Percentiles rank a stretch among this genome's conserved stretches.
phyloP scores from a whole-genome alignment of 2,888 invertebrate genomes.

The Listrodromus nycthemerus region DNA sequence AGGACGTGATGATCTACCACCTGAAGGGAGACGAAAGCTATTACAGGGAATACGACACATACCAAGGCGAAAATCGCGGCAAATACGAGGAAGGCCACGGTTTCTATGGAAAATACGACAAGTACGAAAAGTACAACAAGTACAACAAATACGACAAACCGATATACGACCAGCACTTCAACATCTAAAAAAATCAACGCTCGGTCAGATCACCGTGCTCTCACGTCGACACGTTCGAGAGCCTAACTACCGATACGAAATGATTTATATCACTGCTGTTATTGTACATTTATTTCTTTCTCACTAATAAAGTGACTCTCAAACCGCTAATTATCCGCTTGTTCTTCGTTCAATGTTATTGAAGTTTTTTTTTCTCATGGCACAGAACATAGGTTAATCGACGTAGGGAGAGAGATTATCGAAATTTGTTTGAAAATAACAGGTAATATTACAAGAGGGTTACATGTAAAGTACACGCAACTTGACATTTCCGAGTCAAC shows the following conservation, averaged over 20 bases:
- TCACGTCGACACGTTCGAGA: slow-evolving; percentile 51
- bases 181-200: slow-evolving; percentile 50
- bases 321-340: not conserved
- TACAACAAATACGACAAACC: slow-evolving; percentile 64
- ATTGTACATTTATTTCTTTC: slow-evolving; percentile 7
- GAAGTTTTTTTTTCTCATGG: too few species aligned
- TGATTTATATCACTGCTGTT: slow-evolving; percentile 35
- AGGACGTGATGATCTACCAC: slow-evolving; percentile 87
- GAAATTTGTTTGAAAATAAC: too few species aligned
- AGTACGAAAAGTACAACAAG: slow-evolving; percentile 46
- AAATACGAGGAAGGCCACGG: slow-evolving; percentile 48
- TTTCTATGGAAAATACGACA: slow-evolving; percentile 44
- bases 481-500: too few species aligned
- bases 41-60: slow-evolving; percentile 39
- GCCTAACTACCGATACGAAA: slow-evolving; percentile 29
- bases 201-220: slow-evolving; percentile 2
- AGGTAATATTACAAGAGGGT: too few species aligned
- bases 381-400: too few species aligned
- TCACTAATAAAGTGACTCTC: slow-evolving; percentile 1
- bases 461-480: too few species aligned
- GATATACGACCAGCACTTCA: slow-evolving; percentile 51
- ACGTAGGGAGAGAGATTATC: too few species aligned
- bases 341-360: not conserved
- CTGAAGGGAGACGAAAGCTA: slow-evolving; percentile 79
- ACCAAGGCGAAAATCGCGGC: slow-evolving; percentile 44